Conservation (phyloP, 2,113 vertebrate species). For the Tyrannus savana region DNA sequence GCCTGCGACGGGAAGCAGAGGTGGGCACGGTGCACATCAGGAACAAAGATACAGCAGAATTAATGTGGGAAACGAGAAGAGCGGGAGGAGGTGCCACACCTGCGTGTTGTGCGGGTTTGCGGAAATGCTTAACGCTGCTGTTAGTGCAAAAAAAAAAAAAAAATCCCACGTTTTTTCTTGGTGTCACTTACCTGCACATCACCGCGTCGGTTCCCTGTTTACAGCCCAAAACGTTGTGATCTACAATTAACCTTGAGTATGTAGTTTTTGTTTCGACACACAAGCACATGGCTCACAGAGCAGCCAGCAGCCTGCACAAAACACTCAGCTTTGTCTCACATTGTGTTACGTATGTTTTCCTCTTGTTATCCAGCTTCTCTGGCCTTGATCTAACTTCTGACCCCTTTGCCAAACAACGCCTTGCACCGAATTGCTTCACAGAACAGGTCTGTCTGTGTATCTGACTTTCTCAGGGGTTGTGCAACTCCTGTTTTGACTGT, state of each 20-base stretch:
- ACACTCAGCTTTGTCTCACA: not conserved
- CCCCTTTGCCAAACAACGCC: not conserved
- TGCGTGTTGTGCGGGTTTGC: not conserved
- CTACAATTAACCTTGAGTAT: not conserved
- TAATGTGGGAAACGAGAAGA: not conserved
- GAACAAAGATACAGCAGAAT: not conserved
- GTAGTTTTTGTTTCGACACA: not conserved
- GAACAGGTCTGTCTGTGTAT: not conserved
- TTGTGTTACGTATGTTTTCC: accelerated
- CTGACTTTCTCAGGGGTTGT: not conserved
- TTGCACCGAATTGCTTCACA: not conserved
- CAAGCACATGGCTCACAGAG: not conserved
- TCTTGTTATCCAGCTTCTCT: not conserved
- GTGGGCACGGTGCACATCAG: accelerated
- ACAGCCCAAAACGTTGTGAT: accelerated
- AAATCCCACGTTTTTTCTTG: not conserved
- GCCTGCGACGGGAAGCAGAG: accelerated
- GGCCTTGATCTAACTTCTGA: not conserved
- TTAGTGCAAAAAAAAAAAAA: no score
- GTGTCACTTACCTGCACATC: accelerated
- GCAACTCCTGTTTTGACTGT: not conserved
- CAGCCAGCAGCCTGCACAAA: not conserved
- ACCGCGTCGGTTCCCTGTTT: not conserved
- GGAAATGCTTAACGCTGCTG: not conserved
- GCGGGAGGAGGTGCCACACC: not conserved